Evolutionary conservation across 2,888 invertebrate genomes (phyloP), one percentile per base, ranked within the genome.

Genomic region (Tenthredo mesomela): DNA sequence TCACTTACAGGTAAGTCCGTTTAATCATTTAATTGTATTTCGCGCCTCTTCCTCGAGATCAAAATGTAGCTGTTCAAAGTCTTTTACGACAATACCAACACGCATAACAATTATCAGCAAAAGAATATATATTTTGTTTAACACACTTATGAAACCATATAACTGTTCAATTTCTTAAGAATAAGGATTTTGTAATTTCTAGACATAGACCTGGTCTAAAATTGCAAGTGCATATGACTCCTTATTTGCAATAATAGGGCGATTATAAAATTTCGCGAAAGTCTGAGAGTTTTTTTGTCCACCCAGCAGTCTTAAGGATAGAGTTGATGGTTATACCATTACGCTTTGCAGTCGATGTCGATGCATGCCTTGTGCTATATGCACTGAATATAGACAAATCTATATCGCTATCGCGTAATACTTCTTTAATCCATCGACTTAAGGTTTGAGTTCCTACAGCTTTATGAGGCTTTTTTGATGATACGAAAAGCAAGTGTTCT

Each of bases 201-300:
- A 54, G 50, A 54, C 18, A 18, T n/a, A 3, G 18, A 10, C 18
- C 18, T n/a, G 15, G 6, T 54, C 18, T n/a, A 54, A n/a, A 4
- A 54, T 54, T 15, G 50, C 50, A 18, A 18, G 15, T 54, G 50
- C 50, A n/a, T 2, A 54, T 3, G 18, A 18, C 15, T 15, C 18
- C 4, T 54, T 54, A 6, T 54, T 18, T 4, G 7, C 5, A 10
- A 54, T 54, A 54, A 54, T n/a, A n/a, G 15, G 15, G 15, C 50
- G 15, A 10, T 88, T 86, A 85, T 88, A 88, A 87, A 87, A 87
- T 25, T 50, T 86, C 5, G 87, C 87, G 84, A 88, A 88, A 65
- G 77, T 61, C 37, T 58, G 85, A 0, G 88, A 88, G 47, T 85
- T 85, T 71, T n/a, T 83, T 58, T 47, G 87, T 85, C 87, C 88